phyloP scores from a whole-genome alignment of 2,113 vertebrate species.

The Salvelinus namaycush region DNA sequence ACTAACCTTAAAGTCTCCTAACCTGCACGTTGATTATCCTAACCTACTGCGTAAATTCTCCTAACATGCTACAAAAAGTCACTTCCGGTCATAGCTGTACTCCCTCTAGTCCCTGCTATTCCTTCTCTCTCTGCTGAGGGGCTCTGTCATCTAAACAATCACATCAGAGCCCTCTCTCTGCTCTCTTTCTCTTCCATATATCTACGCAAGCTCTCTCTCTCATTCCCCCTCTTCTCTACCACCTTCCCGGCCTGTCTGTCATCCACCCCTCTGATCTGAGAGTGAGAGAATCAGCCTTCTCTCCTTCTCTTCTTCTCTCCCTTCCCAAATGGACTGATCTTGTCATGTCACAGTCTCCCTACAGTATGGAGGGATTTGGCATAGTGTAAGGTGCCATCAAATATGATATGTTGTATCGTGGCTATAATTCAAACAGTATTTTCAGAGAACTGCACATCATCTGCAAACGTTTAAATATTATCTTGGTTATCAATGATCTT shows the following conservation, averaged over 20 bases:
- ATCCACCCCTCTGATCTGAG: conserved; percentile 48
- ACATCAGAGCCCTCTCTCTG: conserved; percentile 26
- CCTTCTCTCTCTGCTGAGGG: conserved; percentile 75
- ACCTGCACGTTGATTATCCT: no score
- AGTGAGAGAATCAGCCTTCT: conserved; percentile 18
- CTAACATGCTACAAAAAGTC: no score
- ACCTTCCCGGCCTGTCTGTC: conserved; percentile 54
- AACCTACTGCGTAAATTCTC: no score
- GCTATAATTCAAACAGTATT: no score
- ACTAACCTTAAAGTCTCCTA: no score
- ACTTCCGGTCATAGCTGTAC: no score
- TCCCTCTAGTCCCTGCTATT: conserved; percentile 63
- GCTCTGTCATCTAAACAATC: conserved; percentile 78
- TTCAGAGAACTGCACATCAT: no score
- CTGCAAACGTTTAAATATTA: no score
- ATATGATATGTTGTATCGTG: conserved; percentile 17
- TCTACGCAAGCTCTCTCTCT: neutral
- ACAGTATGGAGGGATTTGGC: conserved; percentile 32
- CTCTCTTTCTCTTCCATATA: neutral
- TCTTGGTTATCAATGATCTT: no score
- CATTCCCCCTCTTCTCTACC: conserved; percentile 16
- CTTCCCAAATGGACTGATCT: conserved; percentile 33
- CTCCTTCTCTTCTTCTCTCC: conserved; percentile 1
- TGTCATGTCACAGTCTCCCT: conserved; percentile 43
- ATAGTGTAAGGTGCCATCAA: conserved; percentile 30